phyloP scores from a whole-genome alignment of 2,113 vertebrate genomes.

The Typhlomys cinereus region DNA sequence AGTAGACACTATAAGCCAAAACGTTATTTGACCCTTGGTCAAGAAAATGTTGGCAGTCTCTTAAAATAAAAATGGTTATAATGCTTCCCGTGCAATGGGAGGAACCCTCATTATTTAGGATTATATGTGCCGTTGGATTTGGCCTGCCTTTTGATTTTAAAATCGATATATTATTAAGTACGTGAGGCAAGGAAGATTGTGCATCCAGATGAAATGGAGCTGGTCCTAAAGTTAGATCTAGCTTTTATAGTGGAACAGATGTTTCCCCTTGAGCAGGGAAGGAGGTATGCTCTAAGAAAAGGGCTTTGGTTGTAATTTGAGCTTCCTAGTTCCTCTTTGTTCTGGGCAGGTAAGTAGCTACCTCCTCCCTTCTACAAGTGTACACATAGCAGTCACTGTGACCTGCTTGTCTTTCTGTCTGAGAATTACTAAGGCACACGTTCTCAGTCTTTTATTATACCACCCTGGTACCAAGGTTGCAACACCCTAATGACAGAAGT shows the following conservation, averaged over 20 bases:
- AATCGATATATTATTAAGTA: background rate
- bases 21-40: background rate
- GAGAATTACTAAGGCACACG: background rate
- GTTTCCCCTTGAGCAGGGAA: background rate
- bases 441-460: background rate
- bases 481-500: too few relatives aligned
- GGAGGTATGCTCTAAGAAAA: background rate
- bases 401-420: background rate
- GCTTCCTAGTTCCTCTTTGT: background rate
- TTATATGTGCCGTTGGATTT: background rate
- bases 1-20: background rate
- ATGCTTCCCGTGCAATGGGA: background rate
- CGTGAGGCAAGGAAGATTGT: background rate
- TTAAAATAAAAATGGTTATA: background rate
- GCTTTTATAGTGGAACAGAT: background rate
- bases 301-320: background rate
- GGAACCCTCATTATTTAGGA: background rate
- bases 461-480: background rate
- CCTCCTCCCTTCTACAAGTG: background rate
- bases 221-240: background rate
- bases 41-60: background rate
- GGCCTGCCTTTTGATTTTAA: background rate
- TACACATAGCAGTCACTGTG: background rate
- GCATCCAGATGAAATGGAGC: background rate
- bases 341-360: background rate